Base-by-base conservation (phyloP, 2,888 invertebrate species). In the Drosophila maculinotata region DNA sequence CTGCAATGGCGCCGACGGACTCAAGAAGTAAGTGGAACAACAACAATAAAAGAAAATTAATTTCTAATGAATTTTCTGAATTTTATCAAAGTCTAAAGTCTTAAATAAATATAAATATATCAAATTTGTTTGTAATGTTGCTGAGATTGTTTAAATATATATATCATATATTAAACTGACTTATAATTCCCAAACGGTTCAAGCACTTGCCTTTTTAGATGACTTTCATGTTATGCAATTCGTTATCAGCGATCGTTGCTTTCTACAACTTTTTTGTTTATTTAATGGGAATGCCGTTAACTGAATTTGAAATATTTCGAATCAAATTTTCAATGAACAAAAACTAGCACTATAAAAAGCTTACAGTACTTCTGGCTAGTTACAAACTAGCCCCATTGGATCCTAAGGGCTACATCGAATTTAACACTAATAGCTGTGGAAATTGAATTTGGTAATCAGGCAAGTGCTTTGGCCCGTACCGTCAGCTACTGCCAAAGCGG, bases 11-110 rank as follows among this genome's bases (percentile, higher is more conserved):
- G 76, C 86, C 53, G 91, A 91, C 75, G 91, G 91, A 69, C 87
- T 90, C 48, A 92, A 91, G 62, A 92, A 91, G 91, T 92, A 68
- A 91, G 91, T 91, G 68, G 2, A 0, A 5, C 3, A 49, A 15
- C 15, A 3, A 25, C 5, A 33, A 2, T 14, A 5, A 10, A n/a
- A n/a, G n/a, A n/a, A n/a, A n/a, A n/a, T n/a, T n/a, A n/a, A n/a
- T n/a, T n/a, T n/a, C n/a, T n/a, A n/a, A n/a, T n/a, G n/a, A n/a
- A n/a, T n/a, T n/a, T n/a, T n/a, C n/a, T n/a, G 2, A 17, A 26
- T 15, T 15, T 15, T 3, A 15, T 15, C 0, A 5, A 15, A 35
- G n/a, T n/a, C n/a, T n/a, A n/a, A n/a, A n/a, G n/a, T n/a, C n/a
- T n/a, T n/a, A n/a, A n/a, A n/a, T n/a, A n/a, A n/a, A n/a, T n/a